Base-by-base conservation (phyloP, 2,888 invertebrate species). In the Megalurothrips usitatus region DNA sequence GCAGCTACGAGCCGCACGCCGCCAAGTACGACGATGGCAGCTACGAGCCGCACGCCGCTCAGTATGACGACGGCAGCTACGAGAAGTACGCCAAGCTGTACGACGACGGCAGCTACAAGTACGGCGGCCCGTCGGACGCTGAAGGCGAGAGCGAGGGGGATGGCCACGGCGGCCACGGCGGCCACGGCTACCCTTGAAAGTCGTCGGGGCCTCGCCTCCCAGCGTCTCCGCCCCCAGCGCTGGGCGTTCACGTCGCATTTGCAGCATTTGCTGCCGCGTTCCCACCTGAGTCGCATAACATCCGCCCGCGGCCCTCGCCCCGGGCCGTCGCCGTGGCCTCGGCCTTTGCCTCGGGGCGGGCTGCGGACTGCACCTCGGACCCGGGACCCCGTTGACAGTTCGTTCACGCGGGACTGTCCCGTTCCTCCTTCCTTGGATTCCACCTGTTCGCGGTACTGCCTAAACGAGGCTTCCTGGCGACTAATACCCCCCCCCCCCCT, bases 61-160 rank as follows among this genome's bases (percentile, higher is more conserved):
- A 26, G 23, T 75, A 75, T 10, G 68, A 75, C 68, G 68, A 75
- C 68, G 68, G 68, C 68, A 75, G 68, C 68, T 75, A 75, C 68
- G 68, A 75, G 26, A 75, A 75, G 68, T 75, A 75, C 68, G 68
- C 68, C 68, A 75, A 26, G 68, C 23, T 75, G 68, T 75, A 75
- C 23, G 68, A 23, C 26, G 68, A 75, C 68, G 68, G 68, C 23
- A 75, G 68, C 26, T 75, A 75, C 68, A 75, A 75, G 68, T 12
- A 26, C 68, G 26, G 23, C 23, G 26, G 11, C 68, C 10, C 23
- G 68, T 1, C n/a, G 58, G 58, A n/a, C 17, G 58, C 58, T 8
- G 68, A 68, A 23, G 68, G 26, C 23, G 68, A 75, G 23, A 26
- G 26, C 1, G 68, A 26, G 68, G 68, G 11, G 68, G 23, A 75